Evolutionary conservation across 2,888 invertebrate species (phyloP), one percentile per base, ranked within the genome.

Genomic region (Abrostola triplasia): DNA sequence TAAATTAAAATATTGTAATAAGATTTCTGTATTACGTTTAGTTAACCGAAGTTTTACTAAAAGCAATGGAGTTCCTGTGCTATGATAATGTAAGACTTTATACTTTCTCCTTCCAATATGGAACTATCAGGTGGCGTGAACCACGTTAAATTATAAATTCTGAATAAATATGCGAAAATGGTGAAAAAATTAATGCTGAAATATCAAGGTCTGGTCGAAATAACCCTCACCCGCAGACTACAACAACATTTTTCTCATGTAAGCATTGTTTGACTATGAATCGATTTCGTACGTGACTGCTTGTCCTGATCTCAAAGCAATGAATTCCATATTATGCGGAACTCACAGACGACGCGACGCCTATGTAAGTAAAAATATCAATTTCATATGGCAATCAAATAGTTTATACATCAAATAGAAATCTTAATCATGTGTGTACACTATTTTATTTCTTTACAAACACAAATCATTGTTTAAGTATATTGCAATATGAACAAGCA

Each of bases 281-380:
- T 72, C 49, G 58, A 52, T 72, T 75, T 55, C 44, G 71, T 70
- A 75, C 72, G 76, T 72, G 76, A 55, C 63, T 66, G 47, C 47
- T 56, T 41, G 58, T 35, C 24, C 11, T 57, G 66, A 65, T 71
- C 55, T 50, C 12, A 60, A 61, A 65, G 35, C 60, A 52, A 69
- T 55, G 61, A 59, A 58, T 70, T 41, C 42, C 56, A 54, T 51
- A 57, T 56, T 56, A 57, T 57, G 50, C 50, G 59, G 50, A 48
- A 12, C 53, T 40, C 24, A 5, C 64, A 71, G 75, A 60, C 71
- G 36, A 36, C 13, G 48, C 36, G 71, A 55, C 70, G 57, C 57
- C 75, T 47, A 36, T 40, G 10, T 8, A 24, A 12, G 13, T 47
- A 9, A 24, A 12, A 41, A 24, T 24, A 24, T 24, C 24, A 24